These are phyloP conservation scores for Chloromyia formosa DNA, from an alignment of 2,888 invertebrate species.

Conservation along the genomic window DNA sequence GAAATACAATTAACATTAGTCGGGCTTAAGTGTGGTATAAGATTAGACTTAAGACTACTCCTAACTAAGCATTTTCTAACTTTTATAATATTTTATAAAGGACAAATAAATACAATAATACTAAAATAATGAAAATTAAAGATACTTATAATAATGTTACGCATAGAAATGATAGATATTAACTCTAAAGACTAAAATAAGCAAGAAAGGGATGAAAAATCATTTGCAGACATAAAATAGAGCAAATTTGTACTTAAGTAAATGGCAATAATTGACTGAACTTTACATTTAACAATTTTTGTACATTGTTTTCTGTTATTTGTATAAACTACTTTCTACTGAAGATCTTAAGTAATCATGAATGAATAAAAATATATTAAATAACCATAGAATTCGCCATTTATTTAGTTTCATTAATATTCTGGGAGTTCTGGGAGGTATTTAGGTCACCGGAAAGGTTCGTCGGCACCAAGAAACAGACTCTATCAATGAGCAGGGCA, in stretches of 20 bases:
- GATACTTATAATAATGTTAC: neutral
- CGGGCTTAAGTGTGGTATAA: constrained; percentile 21
- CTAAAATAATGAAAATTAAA: neutral
- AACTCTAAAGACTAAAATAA: neutral
- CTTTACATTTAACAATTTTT: constrained; percentile 30
- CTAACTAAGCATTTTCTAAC: constrained; percentile 10
- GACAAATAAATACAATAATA: neutral
- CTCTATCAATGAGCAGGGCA: no score
- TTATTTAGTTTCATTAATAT: no score
- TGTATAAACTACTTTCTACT: constrained; percentile 36
- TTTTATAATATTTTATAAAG: constrained; percentile 12
- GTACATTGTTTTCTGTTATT: constrained; percentile 39
- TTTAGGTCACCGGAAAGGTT: no score
- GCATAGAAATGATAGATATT: neutral
- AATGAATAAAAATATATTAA: neutral
- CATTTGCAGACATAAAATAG: neutral
- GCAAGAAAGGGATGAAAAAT: neutral
- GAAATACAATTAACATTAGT: constrained; percentile 8
- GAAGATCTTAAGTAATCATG: neutral
- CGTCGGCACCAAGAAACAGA: no score
- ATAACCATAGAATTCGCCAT: neutral
- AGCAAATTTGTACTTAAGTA: constrained; percentile 7
- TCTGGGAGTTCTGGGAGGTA: no score
- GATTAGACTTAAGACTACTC: constrained; percentile 29
- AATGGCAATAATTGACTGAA: constrained; percentile 42